Evolutionary conservation across 1,140 invertebrate species (phyloP).

Genomic region (Octopus bimaculoides): DNA sequence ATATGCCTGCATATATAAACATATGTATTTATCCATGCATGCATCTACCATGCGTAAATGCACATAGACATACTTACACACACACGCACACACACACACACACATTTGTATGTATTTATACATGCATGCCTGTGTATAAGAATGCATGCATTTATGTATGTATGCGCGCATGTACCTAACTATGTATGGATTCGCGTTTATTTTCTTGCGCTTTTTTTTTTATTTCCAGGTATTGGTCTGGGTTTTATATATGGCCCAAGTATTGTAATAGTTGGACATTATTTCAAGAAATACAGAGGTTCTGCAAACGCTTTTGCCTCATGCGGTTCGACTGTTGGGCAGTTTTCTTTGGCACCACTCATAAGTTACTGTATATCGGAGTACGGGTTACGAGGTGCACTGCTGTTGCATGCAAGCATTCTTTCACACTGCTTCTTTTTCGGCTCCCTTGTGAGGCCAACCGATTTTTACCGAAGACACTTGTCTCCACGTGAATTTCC

Average conservation of each 20-base stretch:
- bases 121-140: no score
- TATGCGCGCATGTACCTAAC: no score
- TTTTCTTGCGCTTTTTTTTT: background rate
- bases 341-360: background rate
- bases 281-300: slow-evolving; percentile 1
- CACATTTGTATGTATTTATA: no score
- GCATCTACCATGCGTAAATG: no score
- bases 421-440: background rate
- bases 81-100: no score
- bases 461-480: background rate
- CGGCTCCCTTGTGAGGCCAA: background rate
- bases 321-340: background rate
- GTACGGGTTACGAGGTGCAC: background rate
- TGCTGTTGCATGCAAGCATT: background rate
- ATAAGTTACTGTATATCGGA: background rate
- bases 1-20: no score
- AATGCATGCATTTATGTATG: no score
- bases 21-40: no score
- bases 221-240: slow-evolving; percentile 2
- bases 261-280: background rate
- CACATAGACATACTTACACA: no score
- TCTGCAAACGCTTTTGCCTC: background rate
- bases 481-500: background rate
- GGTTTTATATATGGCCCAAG: background rate
- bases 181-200: no score